phyloP scores from a whole-genome alignment of 2,888 invertebrate genomes.

The Chrysotoxum bicinctum region DNA sequence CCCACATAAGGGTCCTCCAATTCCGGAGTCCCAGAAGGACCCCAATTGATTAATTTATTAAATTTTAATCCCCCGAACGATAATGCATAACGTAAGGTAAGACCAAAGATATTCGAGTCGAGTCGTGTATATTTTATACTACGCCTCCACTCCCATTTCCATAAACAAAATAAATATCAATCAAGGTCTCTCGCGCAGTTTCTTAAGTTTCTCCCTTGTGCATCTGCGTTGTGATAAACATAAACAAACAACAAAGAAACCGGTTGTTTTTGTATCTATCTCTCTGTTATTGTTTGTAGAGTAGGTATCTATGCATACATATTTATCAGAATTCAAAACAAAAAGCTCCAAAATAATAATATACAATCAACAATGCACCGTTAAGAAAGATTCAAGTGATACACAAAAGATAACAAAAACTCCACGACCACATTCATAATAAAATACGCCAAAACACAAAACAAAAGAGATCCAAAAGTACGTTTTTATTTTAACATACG shows the following conservation, averaged over 20 bases:
- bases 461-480: conserved; percentile 6
- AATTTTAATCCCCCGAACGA: no score
- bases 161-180: not conserved
- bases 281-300: conserved; percentile 1
- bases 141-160: not conserved
- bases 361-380: not conserved
- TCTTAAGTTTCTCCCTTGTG: conserved; percentile 14
- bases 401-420: conserved; percentile 8
- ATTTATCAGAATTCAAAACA: conserved; percentile 28
- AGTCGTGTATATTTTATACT: not conserved
- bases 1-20: no score
- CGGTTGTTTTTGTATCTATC: conserved; percentile 31
- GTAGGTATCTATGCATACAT: not conserved
- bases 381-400: not conserved
- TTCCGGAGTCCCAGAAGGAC: no score
- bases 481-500: conserved; percentile 42
- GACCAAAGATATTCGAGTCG: no score
- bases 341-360: conserved; percentile 22
- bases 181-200: not conserved
- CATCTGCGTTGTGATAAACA: conserved; percentile 24
- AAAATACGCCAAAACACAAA: conserved; percentile 22
- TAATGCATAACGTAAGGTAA: no score
- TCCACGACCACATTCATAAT: not conserved
- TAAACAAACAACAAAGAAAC: conserved; percentile 64
- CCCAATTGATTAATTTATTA: no score